Evolutionary conservation across 1,140 invertebrate species (phyloP).

Genomic region (Drosophila arawakana): DNA sequence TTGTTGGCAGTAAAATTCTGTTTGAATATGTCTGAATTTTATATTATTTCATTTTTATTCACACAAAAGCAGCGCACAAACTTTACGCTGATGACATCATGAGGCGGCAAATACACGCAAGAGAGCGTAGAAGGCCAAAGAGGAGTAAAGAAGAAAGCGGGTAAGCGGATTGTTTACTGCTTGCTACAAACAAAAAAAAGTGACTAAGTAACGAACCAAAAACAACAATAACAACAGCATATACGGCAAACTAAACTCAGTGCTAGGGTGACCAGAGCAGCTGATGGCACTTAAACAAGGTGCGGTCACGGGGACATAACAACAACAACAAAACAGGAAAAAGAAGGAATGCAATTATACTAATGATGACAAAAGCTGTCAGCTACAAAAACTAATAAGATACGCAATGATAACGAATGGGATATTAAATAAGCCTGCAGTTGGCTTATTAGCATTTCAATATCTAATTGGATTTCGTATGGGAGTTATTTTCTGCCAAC

Average conservation of each 20-base stretch:
- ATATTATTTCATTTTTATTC: conserved; percentile 8
- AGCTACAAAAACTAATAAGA: conserved; percentile 58
- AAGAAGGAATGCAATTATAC: conserved; percentile 19
- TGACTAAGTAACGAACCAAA: conserved; percentile 34
- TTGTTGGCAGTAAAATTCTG: conserved; percentile 8
- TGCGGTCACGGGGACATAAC: conserved; percentile 42
- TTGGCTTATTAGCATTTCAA: neutral
- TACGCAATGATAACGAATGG: conserved; percentile 43
- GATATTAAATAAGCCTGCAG: conserved; percentile 17
- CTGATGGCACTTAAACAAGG: conserved; percentile 24
- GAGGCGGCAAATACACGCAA: conserved; percentile 36
- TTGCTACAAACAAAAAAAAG: conserved; percentile 30
- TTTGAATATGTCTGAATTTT: conserved; percentile 8
- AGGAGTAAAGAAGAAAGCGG: conserved; percentile 12
- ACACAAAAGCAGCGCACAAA: conserved; percentile 26
- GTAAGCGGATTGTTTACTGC: conserved; percentile 44
- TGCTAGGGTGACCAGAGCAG: conserved; percentile 38
- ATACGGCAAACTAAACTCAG: conserved; percentile 7
- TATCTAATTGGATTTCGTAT: neutral
- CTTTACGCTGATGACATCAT: conserved; percentile 63
- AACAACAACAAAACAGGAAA: conserved; percentile 20
- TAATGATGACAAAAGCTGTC: conserved; percentile 30
- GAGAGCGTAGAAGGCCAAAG: conserved; percentile 34
- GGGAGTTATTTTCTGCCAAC: neutral
- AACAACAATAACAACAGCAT: conserved; percentile 12